Evolutionary conservation across 35 echinoderm and acorn worm genomes (phyloP).

Genomic region (Apostichopus japonicus): DNA sequence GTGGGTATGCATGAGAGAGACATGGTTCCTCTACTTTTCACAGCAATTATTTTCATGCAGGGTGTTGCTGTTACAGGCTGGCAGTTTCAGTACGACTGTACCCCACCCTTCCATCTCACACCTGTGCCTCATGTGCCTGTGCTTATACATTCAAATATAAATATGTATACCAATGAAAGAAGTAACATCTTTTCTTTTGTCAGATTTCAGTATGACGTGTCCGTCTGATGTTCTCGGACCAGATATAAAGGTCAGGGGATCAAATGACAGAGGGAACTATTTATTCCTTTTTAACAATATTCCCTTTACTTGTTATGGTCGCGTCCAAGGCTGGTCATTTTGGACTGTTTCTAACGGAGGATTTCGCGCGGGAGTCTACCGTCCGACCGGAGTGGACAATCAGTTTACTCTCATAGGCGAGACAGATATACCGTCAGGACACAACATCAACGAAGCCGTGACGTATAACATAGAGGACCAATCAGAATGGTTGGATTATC

Average conservation of each 20-base stretch:
- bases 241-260: conserved; percentile 13
- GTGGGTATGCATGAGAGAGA: too few relatives aligned
- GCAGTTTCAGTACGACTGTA: too few relatives aligned
- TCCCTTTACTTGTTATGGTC: conserved; percentile 80
- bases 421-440: conserved; percentile 56
- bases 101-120: too few relatives aligned
- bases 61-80: too few relatives aligned
- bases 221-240: conserved; percentile 66
- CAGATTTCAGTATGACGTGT: conserved; percentile 83
- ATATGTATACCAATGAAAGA: too few relatives aligned
- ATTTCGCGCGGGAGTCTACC: conserved; percentile 78
- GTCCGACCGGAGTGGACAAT: conserved; percentile 11
- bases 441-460: conserved; percentile 56
- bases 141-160: too few relatives aligned
- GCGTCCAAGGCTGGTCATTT: conserved; percentile 80
- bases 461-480: conserved; percentile 63
- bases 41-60: too few relatives aligned
- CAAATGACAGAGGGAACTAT: conserved; percentile 70
- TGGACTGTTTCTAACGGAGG: conserved; percentile 59
- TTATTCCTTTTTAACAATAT: conserved; percentile 78
- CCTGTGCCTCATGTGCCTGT: too few relatives aligned
- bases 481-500: conserved; percentile 65
- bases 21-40: too few relatives aligned
- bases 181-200: background rate
- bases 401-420: conserved; percentile 73